A percentile compares a stretch with the other conserved stretches of the same genome.
Conservation (phyloP, 2,113 vertebrate genomes). For the Chlorodrepanis virens region DNA sequence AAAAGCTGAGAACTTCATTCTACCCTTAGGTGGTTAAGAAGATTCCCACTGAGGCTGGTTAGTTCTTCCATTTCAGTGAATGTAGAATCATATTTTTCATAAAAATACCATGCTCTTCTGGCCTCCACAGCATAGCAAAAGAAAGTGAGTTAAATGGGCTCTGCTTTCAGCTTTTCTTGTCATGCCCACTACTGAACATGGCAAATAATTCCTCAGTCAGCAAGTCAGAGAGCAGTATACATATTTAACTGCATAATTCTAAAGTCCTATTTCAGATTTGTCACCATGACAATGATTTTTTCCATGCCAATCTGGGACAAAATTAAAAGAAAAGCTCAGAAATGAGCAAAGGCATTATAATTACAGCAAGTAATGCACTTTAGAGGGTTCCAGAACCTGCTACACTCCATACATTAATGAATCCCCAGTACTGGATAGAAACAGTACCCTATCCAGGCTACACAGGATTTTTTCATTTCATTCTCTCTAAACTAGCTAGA, state of each 20-base stretch:
- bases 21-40: background rate
- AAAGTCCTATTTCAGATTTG: background rate
- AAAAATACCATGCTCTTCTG: background rate
- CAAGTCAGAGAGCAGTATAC: background rate
- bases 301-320: background rate
- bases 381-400: background rate
- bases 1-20: background rate
- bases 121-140: background rate
- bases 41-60: background rate
- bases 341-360: background rate
- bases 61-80: background rate
- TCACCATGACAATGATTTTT: background rate
- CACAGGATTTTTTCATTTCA: rapidly evolving
- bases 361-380: background rate
- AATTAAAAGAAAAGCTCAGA: background rate
- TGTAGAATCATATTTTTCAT: background rate
- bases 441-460: background rate
- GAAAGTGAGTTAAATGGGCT: background rate
- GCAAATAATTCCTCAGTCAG: background rate
- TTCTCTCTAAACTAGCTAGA: background rate
- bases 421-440: background rate
- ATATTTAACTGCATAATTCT: background rate
- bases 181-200: background rate
- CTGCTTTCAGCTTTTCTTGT: background rate
- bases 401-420: background rate